Conservation (phyloP, 23 tunicate genomes). For the Clavelina lepadiformis region DNA sequence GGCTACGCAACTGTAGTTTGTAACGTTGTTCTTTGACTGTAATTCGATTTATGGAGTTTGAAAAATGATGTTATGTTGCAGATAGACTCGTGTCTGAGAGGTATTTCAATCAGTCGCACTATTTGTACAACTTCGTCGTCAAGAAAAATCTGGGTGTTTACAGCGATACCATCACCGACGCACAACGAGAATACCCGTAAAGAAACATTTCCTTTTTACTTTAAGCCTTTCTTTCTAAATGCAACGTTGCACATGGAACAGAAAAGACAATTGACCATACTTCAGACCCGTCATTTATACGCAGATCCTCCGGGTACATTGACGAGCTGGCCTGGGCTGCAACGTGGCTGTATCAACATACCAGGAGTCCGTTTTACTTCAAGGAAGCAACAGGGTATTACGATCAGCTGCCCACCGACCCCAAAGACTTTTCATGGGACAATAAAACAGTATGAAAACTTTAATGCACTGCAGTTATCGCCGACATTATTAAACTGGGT, state of each 20-base stretch:
- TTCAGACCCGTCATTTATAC: too few species aligned
- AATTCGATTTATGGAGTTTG: too few species aligned
- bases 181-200: slow-evolving; percentile 33
- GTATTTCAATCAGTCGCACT: background rate
- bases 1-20: too few species aligned
- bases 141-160: background rate
- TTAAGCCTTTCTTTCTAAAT: too few species aligned
- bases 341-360: slow-evolving; percentile 55
- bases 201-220: background rate
- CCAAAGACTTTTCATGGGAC: slow-evolving; percentile 79
- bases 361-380: slow-evolving; percentile 18
- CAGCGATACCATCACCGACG: too few species aligned
- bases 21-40: too few species aligned
- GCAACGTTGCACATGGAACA: too few species aligned
- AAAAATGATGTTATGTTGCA: too few species aligned
- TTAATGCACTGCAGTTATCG: too few species aligned
- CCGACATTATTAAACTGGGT: too few species aligned
- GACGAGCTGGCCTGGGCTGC: slow-evolving; percentile 94
- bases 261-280: too few species aligned
- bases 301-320: slow-evolving; percentile 57
- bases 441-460: slow-evolving; percentile 47
- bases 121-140: background rate
- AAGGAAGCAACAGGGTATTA: slow-evolving; percentile 24
- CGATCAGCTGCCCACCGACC: slow-evolving; percentile 26
- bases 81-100: background rate